Evolutionary conservation across 2,113 vertebrate genomes (phyloP).

Genomic region (Regulus satrapa): DNA sequence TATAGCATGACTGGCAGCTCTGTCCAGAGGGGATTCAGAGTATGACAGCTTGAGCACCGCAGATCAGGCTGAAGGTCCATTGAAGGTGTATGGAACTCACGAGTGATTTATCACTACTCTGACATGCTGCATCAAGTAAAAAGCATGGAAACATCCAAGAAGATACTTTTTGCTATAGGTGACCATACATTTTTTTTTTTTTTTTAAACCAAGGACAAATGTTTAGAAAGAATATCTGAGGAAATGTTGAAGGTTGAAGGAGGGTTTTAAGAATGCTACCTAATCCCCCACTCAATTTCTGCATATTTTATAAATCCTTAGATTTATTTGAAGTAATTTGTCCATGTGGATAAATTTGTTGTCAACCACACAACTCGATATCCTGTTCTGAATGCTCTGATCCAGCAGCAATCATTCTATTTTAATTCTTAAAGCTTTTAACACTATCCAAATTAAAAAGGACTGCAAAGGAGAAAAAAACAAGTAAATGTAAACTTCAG

Average conservation of each 20-base stretch:
- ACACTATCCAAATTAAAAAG: not conserved
- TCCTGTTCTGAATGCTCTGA: not conserved
- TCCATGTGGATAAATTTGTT: not conserved
- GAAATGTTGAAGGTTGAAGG: too few species aligned
- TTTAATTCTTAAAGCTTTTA: not conserved
- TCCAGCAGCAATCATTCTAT: not conserved
- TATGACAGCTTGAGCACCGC: not conserved
- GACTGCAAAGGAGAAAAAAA: not conserved
- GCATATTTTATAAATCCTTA: not conserved
- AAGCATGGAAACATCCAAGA: not conserved
- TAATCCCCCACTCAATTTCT: not conserved
- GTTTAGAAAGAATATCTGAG: not conserved
- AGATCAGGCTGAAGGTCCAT: not conserved
- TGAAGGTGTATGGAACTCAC: not conserved
- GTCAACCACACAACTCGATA: not conserved
- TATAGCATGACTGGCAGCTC: slow-evolving; percentile 33
- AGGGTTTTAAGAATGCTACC: not conserved
- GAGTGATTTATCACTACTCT: not conserved
- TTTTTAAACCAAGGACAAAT: not conserved
- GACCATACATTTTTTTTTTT: not conserved
- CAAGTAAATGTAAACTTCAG: not conserved
- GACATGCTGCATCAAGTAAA: not conserved
- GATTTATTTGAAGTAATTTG: not conserved
- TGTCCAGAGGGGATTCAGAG: not conserved
- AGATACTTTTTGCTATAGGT: not conserved